These are phyloP conservation scores for Morinoia aosen DNA, from an alignment of 2,888 invertebrate species.

Conservation along the genomic window DNA sequence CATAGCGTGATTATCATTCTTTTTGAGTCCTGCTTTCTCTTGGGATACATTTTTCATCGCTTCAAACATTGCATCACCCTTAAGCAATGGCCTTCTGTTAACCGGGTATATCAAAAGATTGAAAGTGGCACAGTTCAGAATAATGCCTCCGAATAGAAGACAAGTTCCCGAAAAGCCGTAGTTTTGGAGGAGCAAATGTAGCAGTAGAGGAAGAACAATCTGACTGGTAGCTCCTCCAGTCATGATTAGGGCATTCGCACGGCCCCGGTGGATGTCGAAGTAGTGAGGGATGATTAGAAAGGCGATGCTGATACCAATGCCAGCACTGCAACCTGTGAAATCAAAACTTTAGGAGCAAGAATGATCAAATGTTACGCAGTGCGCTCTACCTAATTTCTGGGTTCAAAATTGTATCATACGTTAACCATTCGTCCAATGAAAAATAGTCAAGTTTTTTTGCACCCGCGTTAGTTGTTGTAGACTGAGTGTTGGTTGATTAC, in stretches of 20 bases:
- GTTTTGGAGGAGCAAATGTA: neutral
- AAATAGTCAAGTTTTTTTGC: too few relatives aligned
- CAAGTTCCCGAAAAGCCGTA: neutral
- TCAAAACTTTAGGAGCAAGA: too few relatives aligned
- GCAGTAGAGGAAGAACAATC: slow-evolving; percentile 14
- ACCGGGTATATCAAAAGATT: neutral
- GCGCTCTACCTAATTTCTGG: too few relatives aligned
- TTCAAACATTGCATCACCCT: neutral
- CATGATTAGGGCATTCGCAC: neutral
- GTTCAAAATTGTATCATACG: too few relatives aligned
- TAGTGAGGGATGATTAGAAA: neutral
- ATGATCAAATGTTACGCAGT: too few relatives aligned
- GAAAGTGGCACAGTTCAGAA: neutral
- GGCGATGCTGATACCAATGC: neutral
- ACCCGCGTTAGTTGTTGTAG: too few relatives aligned
- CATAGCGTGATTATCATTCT: neutral
- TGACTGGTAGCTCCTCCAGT: neutral
- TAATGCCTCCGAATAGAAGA: neutral
- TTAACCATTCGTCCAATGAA: too few relatives aligned
- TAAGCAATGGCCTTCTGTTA: neutral
- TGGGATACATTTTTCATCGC: neutral
- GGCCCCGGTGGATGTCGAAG: neutral
- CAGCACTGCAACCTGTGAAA: neutral
- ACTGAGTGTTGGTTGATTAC: too few relatives aligned
- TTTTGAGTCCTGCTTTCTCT: neutral